phyloP scores from a whole-genome alignment of 2,888 invertebrate species.

The Eumerus sabulonum region DNA sequence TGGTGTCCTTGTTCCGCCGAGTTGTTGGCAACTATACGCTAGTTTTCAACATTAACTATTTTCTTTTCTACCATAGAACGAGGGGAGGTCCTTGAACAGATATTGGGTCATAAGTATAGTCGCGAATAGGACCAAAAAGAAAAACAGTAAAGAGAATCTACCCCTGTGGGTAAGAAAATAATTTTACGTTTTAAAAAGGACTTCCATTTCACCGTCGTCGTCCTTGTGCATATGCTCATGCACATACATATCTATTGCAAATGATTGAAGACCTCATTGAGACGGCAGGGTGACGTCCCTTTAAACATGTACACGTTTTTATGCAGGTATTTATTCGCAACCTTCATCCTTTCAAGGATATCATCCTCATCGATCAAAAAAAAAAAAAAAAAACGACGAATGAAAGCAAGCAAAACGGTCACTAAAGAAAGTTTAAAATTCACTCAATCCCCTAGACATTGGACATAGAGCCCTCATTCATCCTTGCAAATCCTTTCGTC shows the following conservation, averaged over 20 bases:
- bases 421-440: slow-evolving; percentile 44
- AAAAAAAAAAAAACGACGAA: not conserved
- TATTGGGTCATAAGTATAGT: too few species aligned
- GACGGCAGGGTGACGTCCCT: slow-evolving; percentile 44
- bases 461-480: not conserved
- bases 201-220: too few species aligned
- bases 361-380: slow-evolving; percentile 59
- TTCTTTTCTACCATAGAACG: too few species aligned
- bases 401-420: not conserved
- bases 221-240: not conserved
- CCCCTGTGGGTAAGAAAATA: too few species aligned
- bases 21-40: not conserved
- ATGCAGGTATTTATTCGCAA: slow-evolving; percentile 12
- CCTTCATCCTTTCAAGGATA: slow-evolving; percentile 38
- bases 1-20: slow-evolving; percentile 26
- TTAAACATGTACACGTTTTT: slow-evolving; percentile 15
- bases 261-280: slow-evolving; percentile 55
- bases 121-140: too few species aligned
- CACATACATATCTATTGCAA: slow-evolving; percentile 35
- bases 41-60: too few species aligned
- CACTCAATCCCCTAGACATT: slow-evolving; percentile 20
- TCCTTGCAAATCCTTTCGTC: slow-evolving; percentile 39
- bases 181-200: too few species aligned
- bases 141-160: too few species aligned
- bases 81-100: too few species aligned